Evolutionary conservation across 2,888 invertebrate genomes (phyloP), one percentile per base, ranked within the genome.

Genomic region (Trimorus sp.): DNA sequence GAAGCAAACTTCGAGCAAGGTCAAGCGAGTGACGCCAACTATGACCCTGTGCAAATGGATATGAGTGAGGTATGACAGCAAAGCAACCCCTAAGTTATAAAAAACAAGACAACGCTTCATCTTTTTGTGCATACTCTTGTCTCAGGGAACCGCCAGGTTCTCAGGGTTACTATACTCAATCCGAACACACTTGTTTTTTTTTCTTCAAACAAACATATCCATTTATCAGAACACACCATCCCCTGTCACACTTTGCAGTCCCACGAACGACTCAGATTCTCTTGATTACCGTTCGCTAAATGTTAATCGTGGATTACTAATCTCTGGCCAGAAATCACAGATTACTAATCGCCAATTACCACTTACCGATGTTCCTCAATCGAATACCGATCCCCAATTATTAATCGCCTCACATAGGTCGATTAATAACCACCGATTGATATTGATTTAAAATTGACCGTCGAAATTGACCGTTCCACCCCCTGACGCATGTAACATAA

Each of bases 1-100:
- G 85, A 84, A 59, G 83, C 81, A 48, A 60, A 68, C n/a, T 15
- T 56, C 15, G 11, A 37, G 12, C 40, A 63, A 53, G 73, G 82
- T 53, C 73, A 79, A 58, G 79, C 93, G 58, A 94, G 93, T 79
- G 95, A 95, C 89, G 94, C 94, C 79, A 96, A 96, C 92, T 96
- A 96, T 89, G 96, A 96, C 86, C 94, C 95, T 85, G 95, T 96
- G 83, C 95, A 95, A 90, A 96, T 96, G 96, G 96, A 96, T 87
- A 93, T 96, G 93, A 96, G 96, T 93, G 94, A 94, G 94, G 96
- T 94, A 94, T 85, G 88, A 89, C 84, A 84, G 83, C 84, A 58
- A 63, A 54, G 14, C 9, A 69, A 66, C 53, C 12, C 26, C 37
- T 56, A 69, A 4, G 12, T 4, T 26, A 45, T 45, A 45, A 45